These are phyloP conservation scores for Boulengeromyrus knoepffleri DNA, from an alignment of 2,113 vertebrate genomes.

Conservation along the genomic window DNA sequence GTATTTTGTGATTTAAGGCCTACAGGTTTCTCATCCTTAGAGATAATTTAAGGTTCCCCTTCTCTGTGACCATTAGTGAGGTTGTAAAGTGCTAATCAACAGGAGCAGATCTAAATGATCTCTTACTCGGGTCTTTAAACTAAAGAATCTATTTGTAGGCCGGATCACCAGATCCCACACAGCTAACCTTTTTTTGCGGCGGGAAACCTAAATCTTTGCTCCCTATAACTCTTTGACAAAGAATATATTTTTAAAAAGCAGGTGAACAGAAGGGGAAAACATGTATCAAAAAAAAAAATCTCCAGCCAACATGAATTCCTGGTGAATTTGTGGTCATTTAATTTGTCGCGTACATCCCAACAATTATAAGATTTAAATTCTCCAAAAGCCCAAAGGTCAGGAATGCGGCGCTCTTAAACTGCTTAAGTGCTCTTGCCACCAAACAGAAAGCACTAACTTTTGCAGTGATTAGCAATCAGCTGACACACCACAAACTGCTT, in stretches of 20 bases:
- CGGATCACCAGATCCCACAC: not conserved
- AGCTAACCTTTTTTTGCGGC: not conserved
- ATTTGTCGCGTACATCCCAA: not conserved
- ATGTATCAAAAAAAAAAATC: not conserved
- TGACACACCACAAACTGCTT: not conserved
- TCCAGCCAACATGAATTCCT: not conserved
- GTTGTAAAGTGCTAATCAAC: not conserved
- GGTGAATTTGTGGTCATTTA: not conserved
- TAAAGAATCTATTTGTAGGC: not conserved
- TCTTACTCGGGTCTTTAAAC: not conserved
- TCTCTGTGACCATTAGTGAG: not conserved
- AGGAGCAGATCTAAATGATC: not conserved
- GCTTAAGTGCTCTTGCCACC: not conserved
- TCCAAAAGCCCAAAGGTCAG: not conserved
- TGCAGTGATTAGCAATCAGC: not conserved
- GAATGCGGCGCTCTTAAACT: not conserved
- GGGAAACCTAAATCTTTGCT: not conserved
- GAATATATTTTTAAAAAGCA: no score
- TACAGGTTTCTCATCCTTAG: not conserved
- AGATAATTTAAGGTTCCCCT: not conserved
- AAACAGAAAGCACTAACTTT: not conserved
- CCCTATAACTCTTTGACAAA: not conserved
- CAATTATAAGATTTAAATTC: not conserved
- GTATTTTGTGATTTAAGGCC: not conserved
- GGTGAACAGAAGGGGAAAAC: not conserved